Evolutionary conservation across 2,113 vertebrate species (phyloP).

Genomic region (Petrocephalus microphthalmus): DNA sequence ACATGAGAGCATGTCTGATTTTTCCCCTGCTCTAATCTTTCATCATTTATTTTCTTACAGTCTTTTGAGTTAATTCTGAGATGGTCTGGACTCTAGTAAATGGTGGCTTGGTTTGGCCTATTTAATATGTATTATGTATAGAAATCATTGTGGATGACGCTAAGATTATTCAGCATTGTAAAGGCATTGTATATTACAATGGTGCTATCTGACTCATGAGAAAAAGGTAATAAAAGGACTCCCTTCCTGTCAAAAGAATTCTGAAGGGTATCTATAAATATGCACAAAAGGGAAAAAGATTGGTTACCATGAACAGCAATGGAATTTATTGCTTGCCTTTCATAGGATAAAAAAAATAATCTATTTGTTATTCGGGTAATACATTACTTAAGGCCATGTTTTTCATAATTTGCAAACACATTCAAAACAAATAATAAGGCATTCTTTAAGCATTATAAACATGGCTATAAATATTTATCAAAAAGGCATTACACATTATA

Average conservation of each 20-base stretch:
- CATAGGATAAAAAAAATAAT: background rate
- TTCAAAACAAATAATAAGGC: too few species aligned
- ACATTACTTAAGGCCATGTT: too few species aligned
- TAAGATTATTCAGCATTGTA: background rate
- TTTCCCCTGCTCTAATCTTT: conserved; percentile 17
- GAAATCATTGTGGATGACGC: too few species aligned
- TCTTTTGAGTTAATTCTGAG: conserved; percentile 1
- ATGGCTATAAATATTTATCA: too few species aligned
- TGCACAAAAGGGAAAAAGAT: background rate
- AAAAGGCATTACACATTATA: too few species aligned
- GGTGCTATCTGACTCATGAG: background rate
- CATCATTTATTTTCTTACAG: conserved; percentile 24
- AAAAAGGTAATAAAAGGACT: background rate
- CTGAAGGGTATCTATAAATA: background rate
- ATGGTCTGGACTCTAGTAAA: background rate
- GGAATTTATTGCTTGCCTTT: background rate
- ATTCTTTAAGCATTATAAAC: too few species aligned
- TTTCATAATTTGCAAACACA: too few species aligned
- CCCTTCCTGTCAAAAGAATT: background rate
- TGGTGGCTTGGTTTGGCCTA: background rate
- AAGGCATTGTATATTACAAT: background rate
- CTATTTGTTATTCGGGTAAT: background rate
- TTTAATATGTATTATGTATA: background rate
- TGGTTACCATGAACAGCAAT: background rate
- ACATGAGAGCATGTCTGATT: conserved; percentile 4